A percentile compares a stretch with the other conserved stretches of the same genome.
Conservation (phyloP, 2,888 invertebrate genomes). For the Lithophane semibrunnea region DNA sequence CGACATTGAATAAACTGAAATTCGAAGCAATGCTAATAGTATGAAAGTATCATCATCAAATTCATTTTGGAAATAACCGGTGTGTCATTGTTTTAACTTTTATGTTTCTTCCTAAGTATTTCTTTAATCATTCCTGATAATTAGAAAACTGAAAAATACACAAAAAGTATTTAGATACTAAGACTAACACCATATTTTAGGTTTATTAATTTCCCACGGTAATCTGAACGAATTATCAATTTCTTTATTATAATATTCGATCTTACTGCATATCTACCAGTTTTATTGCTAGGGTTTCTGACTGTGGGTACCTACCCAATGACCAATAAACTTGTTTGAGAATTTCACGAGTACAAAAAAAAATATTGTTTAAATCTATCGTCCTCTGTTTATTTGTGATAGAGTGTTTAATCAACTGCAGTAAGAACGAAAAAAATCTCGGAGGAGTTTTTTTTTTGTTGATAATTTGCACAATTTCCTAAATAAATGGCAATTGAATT, state of each 20-base stretch:
- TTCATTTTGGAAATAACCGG: constrained; percentile 15
- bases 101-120: not conserved
- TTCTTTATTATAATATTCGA: constrained; percentile 5
- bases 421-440: constrained; percentile 29
- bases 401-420: constrained; percentile 19
- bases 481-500: not conserved
- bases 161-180: not conserved
- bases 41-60: not conserved
- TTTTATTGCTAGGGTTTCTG: not conserved
- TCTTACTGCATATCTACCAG: constrained; percentile 46
- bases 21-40: not conserved
- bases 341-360: not conserved
- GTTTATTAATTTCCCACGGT: constrained; percentile 32
- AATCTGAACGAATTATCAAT: constrained; percentile 31
- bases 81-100: not conserved
- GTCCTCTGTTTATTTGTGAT: not conserved
- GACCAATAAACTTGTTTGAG: not conserved
- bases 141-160: not conserved
- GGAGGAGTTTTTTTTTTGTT: constrained; percentile 12
- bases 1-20: not conserved
- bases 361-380: not conserved
- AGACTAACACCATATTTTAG: not conserved
- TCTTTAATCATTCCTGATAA: not conserved
- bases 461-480: not conserved
- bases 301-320: not conserved